Base-by-base conservation (phyloP, 2,797 vertebrate genomes). In the Neopelma chrysocephalum region DNA sequence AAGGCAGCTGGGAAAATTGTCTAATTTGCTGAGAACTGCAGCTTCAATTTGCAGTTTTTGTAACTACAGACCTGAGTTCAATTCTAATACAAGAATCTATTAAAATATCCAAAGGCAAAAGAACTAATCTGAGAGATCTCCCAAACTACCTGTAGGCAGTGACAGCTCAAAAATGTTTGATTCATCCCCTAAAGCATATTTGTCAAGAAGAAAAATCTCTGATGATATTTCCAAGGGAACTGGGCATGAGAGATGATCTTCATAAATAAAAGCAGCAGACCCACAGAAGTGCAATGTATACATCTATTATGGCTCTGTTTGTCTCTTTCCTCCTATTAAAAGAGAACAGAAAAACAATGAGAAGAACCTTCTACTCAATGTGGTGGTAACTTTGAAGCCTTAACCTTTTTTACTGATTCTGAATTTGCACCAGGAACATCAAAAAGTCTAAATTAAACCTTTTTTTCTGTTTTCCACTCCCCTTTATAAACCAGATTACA, bases 41-140 rank as follows among this genome's bases (percentile, higher is more conserved):
- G 29, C 20, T 61, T 40, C 11, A 65, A 66, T 76, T 72, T 77
- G n/a, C 85, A 91, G 25, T 32, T 89, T 90, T 89, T 72, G 20
- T 51, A 89, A 72, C 76, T 92, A 94, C 69, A 94, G 79, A 31
- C 43, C 65, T 21, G 29, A 89, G 85, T 32, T 96, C 42, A 82
- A 64, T 73, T 90, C 87, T 87, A 87, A 70, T 83, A 82, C 53
- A 78, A 93, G 68, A 95, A 77, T 72, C 27, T 88, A 62, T 93
- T 85, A 94, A 96, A 94, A 97, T 83, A 92, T 60, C 32, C 50
- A 91, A 96, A 97, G 15, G 32, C 57, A 85, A 94, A 72, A 93
- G 71, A 94, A 34, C 21, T 94, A 54, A 91, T 47, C 22, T 68
- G 48, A 50, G 11, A 90, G 14, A 27, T 79, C 34, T 89, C 26